Percentiles rank a stretch among this genome's conserved stretches.
phyloP scores from a whole-genome alignment of 2,888 invertebrate genomes.

The Chydorus sphaericus region DNA sequence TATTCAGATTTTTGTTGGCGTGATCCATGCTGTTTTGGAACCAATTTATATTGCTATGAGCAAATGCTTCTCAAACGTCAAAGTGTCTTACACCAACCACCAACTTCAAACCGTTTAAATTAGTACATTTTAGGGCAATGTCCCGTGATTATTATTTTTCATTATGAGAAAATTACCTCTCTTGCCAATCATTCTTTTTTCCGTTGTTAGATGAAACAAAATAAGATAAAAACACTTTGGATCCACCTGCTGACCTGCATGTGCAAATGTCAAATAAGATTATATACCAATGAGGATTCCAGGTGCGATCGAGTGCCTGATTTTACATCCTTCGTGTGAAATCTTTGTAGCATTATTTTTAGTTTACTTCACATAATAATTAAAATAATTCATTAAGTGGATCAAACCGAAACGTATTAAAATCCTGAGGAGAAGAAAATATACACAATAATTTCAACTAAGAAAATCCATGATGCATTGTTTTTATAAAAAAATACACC shows the following conservation, averaged over 20 bases:
- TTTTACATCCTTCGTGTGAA: background rate
- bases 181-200: too few relatives aligned
- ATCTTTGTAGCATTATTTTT: background rate
- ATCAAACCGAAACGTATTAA: too few relatives aligned
- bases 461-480: background rate
- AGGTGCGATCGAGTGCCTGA: background rate
- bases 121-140: background rate
- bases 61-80: conserved; percentile 16
- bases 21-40: conserved; percentile 22
- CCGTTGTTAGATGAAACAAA: too few relatives aligned
- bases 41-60: conserved; percentile 22
- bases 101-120: conserved; percentile 6
- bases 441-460: background rate
- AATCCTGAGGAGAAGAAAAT: too few relatives aligned
- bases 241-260: too few relatives aligned
- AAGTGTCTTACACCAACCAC: conserved; percentile 10
- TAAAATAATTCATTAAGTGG: too few relatives aligned
- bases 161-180: too few relatives aligned
- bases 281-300: background rate
- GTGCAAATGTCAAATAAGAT: background rate
- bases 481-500: too few relatives aligned
- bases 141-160: background rate
- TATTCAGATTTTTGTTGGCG: conserved; percentile 21
- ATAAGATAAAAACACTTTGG: background rate
- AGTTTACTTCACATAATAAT: too few relatives aligned